These are phyloP conservation scores for Drosophila cognata DNA, from an alignment of 2,888 invertebrate species.

Conservation along the genomic window DNA sequence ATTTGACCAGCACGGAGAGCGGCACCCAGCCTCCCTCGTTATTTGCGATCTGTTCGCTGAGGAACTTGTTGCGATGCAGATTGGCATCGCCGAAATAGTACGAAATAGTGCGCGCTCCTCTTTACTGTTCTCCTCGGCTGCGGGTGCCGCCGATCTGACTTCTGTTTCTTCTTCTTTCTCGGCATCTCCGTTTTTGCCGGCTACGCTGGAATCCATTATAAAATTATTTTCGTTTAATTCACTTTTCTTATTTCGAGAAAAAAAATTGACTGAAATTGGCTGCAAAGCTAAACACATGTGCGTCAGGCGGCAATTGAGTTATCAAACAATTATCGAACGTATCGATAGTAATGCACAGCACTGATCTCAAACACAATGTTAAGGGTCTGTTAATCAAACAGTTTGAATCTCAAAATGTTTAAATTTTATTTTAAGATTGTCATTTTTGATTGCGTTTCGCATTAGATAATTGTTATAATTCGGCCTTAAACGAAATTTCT, in stretches of 20 bases:
- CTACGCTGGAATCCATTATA: slow-evolving; percentile 70
- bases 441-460: neutral
- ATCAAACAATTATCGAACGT: slow-evolving; percentile 17
- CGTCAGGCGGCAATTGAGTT: slow-evolving; percentile 39
- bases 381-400: neutral
- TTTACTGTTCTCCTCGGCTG: slow-evolving; percentile 66
- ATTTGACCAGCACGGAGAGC: slow-evolving; percentile 92
- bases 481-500: neutral
- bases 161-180: slow-evolving; percentile 44
- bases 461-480: neutral
- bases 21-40: slow-evolving; percentile 97
- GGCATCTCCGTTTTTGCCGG: slow-evolving; percentile 55
- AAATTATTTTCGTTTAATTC: slow-evolving; percentile 2
- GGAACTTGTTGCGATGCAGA: slow-evolving; percentile 95
- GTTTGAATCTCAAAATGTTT: neutral
- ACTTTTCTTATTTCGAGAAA: slow-evolving; percentile 17
- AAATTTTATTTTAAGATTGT: neutral
- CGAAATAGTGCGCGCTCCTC: slow-evolving; percentile 88
- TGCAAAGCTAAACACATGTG: slow-evolving; percentile 66
- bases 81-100: slow-evolving; percentile 94
- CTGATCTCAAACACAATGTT: neutral
- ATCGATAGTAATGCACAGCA: neutral
- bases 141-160: slow-evolving; percentile 14
- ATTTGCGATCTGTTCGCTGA: slow-evolving; percentile 93
- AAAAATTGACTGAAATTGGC: slow-evolving; percentile 54